These are phyloP conservation scores for Sardinella longiceps DNA, from an alignment of 2,797 vertebrate genomes.

Conservation along the genomic window DNA sequence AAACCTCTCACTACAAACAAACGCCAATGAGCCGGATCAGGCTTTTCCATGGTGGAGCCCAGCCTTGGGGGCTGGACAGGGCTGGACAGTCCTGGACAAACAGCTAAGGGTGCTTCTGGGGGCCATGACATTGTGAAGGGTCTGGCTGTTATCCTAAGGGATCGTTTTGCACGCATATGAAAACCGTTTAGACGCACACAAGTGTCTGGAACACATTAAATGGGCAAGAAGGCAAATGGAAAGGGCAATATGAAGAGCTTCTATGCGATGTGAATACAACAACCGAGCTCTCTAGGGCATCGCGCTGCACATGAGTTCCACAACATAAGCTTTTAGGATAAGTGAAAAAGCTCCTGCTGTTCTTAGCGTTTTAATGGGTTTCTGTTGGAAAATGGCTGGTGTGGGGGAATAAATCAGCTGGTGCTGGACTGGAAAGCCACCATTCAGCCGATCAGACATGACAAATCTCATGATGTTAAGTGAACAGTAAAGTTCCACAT, in stretches of 20 bases:
- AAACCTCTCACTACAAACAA: conserved; percentile 47
- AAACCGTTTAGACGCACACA: conserved; percentile 47
- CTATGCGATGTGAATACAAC: neutral
- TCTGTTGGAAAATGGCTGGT: conserved; percentile 16
- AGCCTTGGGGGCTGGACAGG: no score
- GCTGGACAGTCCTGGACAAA: conserved; percentile 32
- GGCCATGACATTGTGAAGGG: neutral
- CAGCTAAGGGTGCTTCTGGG: conserved; percentile 40
- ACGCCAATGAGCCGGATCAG: conserved; percentile 37
- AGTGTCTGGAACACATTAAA: conserved; percentile 29
- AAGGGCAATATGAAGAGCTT: neutral
- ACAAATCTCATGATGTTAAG: conserved; percentile 18
- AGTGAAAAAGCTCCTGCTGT: neutral
- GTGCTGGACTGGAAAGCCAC: neutral
- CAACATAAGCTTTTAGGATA: conserved; percentile 12
- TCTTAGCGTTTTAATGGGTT: neutral
- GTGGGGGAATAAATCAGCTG: conserved; percentile 14
- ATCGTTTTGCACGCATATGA: conserved; percentile 46
- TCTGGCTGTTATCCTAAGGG: conserved; percentile 49
- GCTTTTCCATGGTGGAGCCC: conserved; percentile 47
- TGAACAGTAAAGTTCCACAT: neutral
- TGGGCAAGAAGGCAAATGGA: neutral
- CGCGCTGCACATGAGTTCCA: neutral
- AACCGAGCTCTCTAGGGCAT: neutral
- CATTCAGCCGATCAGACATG: conserved; percentile 3